phyloP scores from a whole-genome alignment of 2,888 invertebrate genomes.

The Xestia xanthographa region DNA sequence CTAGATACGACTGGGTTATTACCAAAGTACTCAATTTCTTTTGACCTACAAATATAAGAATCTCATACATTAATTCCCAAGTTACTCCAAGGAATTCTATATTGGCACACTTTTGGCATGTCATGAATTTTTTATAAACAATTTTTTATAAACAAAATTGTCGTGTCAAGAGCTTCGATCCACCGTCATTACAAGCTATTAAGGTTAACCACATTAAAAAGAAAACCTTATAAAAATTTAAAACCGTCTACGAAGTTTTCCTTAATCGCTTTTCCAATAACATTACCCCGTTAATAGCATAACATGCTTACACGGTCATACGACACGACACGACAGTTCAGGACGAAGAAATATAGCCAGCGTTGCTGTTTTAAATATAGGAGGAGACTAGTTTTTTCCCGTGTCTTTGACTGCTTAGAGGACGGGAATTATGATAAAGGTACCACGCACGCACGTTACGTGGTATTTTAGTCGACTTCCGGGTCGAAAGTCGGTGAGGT shows the following conservation, averaged over 20 bases:
- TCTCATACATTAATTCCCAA: too few species aligned
- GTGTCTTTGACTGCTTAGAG: neutral
- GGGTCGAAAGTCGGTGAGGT: too few species aligned
- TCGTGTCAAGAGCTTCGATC: neutral
- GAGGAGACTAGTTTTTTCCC: neutral
- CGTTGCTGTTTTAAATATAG: constrained; percentile 45
- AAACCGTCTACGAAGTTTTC: constrained; percentile 18
- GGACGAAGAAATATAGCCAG: constrained; percentile 36
- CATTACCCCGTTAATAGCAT: constrained; percentile 16
- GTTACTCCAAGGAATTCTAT: too few species aligned
- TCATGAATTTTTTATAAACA: neutral
- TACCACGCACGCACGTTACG: neutral
- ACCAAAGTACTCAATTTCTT: too few species aligned
- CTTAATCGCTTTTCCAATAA: constrained; percentile 27
- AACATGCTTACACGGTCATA: constrained; percentile 33
- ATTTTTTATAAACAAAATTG: neutral
- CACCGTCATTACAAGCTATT: neutral
- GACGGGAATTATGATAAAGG: neutral
- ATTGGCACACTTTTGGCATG: neutral
- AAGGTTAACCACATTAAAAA: neutral
- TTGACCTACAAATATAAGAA: too few species aligned
- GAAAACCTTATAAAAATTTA: neutral
- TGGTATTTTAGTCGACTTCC: neutral
- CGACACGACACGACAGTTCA: constrained; percentile 28
- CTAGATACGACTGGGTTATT: neutral